Evolutionary conservation across 2,888 invertebrate genomes (phyloP).

Genomic region (Julus scanicus): DNA sequence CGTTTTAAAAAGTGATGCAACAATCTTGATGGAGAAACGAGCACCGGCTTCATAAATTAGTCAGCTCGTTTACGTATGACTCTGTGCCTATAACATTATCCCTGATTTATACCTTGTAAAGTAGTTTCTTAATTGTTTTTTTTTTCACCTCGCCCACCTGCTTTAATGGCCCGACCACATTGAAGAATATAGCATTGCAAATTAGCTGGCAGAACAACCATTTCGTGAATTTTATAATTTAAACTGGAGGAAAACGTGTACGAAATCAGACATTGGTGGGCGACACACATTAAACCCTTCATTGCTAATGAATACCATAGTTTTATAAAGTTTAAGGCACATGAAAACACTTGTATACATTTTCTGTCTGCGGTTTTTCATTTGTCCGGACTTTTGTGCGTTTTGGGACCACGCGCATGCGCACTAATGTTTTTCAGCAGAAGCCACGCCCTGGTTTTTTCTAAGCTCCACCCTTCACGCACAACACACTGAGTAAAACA

Average conservation of each 20-base stretch:
- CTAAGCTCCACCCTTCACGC: no score
- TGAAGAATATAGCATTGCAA: constrained; percentile 14
- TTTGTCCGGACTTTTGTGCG: no score
- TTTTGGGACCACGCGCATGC: no score
- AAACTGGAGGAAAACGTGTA: background rate
- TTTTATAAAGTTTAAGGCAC: no score
- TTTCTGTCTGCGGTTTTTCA: no score
- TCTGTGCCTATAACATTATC: constrained; percentile 41
- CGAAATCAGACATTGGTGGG: background rate
- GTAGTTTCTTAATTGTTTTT: constrained; percentile 47
- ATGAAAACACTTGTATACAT: no score
- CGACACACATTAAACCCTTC: background rate
- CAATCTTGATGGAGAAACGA: constrained; percentile 45
- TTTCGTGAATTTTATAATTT: constrained; percentile 37
- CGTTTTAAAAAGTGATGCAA: constrained; percentile 31
- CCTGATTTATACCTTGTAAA: constrained; percentile 45
- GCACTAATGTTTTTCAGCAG: no score
- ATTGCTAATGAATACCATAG: background rate
- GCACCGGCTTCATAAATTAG: constrained; percentile 43
- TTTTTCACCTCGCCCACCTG: constrained; percentile 41
- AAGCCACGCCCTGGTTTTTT: no score
- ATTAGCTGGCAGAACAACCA: background rate
- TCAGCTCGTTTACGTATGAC: constrained; percentile 40
- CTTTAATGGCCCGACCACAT: constrained; percentile 40
- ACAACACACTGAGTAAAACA: no score